Evolutionary conservation across 2,113 vertebrate genomes (phyloP).

Genomic region (Petrocephalus zakoni): DNA sequence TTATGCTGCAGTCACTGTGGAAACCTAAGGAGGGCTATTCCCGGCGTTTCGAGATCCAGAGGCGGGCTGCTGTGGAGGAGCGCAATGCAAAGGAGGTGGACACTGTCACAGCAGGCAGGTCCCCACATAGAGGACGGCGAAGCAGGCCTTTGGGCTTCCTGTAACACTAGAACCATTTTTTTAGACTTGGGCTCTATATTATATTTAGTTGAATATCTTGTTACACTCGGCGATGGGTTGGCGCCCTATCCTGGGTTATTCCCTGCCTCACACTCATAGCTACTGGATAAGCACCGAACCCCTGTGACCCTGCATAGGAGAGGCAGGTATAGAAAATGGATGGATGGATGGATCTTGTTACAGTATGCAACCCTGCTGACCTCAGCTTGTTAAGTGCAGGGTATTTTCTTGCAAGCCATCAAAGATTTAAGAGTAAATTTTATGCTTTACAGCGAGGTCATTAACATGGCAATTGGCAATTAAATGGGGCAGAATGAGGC

Average conservation of each 20-base stretch:
- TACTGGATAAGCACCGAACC: background rate
- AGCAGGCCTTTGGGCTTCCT: background rate
- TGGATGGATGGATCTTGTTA: background rate
- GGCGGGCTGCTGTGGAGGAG: constrained; percentile 58
- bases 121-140: background rate
- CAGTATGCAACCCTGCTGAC: background rate
- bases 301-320: background rate
- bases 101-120: constrained; percentile 68
- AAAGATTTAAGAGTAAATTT: background rate
- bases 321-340: background rate
- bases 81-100: constrained; percentile 61
- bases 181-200: background rate
- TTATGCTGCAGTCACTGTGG: constrained; percentile 71
- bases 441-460: background rate
- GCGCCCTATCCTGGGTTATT: background rate
- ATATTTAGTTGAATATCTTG: background rate
- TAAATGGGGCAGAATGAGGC: no score
- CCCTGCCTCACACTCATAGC: background rate
- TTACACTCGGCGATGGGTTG: background rate
- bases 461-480: background rate
- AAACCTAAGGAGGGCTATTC: constrained; percentile 69
- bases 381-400: background rate
- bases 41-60: constrained; percentile 67
- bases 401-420: background rate
- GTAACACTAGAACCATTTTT: background rate